phyloP scores from a whole-genome alignment of 2,797 vertebrate genomes.

The Eurystomus glaucurus region DNA sequence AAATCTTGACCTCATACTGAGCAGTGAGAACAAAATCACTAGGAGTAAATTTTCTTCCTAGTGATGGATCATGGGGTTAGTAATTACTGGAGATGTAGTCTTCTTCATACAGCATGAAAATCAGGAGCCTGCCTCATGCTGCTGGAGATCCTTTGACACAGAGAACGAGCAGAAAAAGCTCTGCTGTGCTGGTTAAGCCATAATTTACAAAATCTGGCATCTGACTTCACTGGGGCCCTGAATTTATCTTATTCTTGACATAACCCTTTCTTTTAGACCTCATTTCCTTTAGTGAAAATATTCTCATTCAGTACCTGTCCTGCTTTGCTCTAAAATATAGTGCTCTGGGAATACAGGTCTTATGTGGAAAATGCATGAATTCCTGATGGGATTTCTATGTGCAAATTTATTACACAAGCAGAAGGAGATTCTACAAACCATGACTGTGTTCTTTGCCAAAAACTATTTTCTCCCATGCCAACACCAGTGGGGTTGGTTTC shows the following conservation, averaged over 20 bases:
- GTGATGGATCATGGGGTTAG: background rate
- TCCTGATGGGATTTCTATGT: background rate
- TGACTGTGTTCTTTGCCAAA: background rate
- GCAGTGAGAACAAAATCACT: background rate
- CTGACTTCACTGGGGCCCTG: background rate
- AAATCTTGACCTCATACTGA: background rate
- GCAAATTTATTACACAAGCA: background rate
- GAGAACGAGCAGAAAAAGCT: background rate
- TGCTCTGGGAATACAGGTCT: background rate
- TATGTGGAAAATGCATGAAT: background rate
- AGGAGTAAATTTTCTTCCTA: background rate
- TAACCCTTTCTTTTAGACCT: background rate
- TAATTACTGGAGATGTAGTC: background rate
- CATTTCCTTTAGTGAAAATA: background rate
- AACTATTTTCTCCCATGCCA: background rate
- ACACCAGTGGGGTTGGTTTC: accelerated
- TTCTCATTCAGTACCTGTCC: background rate
- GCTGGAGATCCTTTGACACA: background rate
- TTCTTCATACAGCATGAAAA: background rate
- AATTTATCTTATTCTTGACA: background rate
- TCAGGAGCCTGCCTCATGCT: background rate
- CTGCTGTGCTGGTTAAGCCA: background rate
- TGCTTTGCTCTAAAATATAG: background rate
- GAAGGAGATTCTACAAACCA: background rate
- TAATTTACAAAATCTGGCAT: background rate